Conservation (phyloP, 2,888 invertebrate species). For the Eremobia ochroleuca region DNA sequence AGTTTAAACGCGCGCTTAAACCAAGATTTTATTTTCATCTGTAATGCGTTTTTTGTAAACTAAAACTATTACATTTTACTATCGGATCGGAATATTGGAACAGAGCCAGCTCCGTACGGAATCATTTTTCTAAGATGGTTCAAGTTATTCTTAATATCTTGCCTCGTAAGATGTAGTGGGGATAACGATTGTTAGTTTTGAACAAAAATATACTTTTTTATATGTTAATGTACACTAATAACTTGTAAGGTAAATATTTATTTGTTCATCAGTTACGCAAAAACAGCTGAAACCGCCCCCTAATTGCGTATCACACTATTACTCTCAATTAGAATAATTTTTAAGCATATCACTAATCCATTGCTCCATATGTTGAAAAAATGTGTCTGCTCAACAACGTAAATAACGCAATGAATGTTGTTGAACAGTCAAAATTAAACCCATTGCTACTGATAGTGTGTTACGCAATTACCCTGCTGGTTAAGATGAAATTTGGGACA, state of each 20-base stretch:
- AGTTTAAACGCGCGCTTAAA: slow-evolving; percentile 56
- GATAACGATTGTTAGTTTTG: slow-evolving; percentile 39
- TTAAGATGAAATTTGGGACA: not conserved
- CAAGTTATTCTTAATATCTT: slow-evolving; percentile 47
- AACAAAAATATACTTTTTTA: not conserved
- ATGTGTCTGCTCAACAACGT: too few relatives aligned
- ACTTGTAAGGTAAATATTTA: too few relatives aligned
- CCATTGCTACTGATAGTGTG: too few relatives aligned
- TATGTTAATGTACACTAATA: not conserved
- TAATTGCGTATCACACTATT: too few relatives aligned
- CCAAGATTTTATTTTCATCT: slow-evolving; percentile 59
- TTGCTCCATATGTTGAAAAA: too few relatives aligned
- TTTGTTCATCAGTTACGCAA: too few relatives aligned
- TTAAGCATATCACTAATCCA: too few relatives aligned
- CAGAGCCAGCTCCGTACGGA: slow-evolving; percentile 48
- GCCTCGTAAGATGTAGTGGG: slow-evolving; percentile 15
- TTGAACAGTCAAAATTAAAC: too few relatives aligned
- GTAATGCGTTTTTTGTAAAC: slow-evolving; percentile 66
- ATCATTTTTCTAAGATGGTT: slow-evolving; percentile 52
- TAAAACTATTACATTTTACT: slow-evolving; percentile 67
- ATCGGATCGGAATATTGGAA: slow-evolving; percentile 61
- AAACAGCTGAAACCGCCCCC: too few relatives aligned
- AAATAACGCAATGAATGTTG: too few relatives aligned
- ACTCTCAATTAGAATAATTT: too few relatives aligned
- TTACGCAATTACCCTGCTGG: too few relatives aligned